Percentiles rank a stretch among this genome's conserved stretches.
These are phyloP conservation scores for Mechanitis messenoides DNA, from an alignment of 2,888 invertebrate species.

Conservation along the genomic window DNA sequence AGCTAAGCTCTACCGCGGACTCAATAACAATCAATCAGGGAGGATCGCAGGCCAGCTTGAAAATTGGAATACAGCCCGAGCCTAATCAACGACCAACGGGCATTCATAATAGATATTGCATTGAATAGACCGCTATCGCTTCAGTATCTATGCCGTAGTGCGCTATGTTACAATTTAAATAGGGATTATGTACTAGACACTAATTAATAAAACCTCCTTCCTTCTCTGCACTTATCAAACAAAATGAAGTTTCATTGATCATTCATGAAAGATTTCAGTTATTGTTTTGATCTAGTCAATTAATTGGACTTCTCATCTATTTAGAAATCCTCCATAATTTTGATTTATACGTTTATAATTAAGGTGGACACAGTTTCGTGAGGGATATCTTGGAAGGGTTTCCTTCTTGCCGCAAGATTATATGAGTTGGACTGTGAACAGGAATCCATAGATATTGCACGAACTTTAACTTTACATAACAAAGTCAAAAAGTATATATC, in stretches of 20 bases:
- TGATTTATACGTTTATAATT: slow-evolving; percentile 68
- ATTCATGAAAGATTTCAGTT: background rate
- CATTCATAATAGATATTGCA: slow-evolving; percentile 65
- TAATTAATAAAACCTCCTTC: slow-evolving; percentile 4
- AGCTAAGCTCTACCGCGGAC: slow-evolving; percentile 9
- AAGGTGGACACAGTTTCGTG: slow-evolving; percentile 47
- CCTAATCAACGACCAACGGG: slow-evolving; percentile 58
- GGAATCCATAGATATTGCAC: slow-evolving; percentile 27
- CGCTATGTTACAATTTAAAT: slow-evolving; percentile 25
- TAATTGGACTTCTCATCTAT: slow-evolving; percentile 15
- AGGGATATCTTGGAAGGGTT: slow-evolving; percentile 53
- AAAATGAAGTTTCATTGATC: background rate
- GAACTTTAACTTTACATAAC: slow-evolving; percentile 16
- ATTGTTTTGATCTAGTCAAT: background rate
- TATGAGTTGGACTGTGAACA: slow-evolving; percentile 39
- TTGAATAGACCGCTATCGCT: slow-evolving; percentile 59
- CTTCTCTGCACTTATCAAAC: background rate
- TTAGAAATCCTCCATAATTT: slow-evolving; percentile 42
- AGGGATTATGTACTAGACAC: slow-evolving; percentile 7
- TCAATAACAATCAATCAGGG: slow-evolving; percentile 65
- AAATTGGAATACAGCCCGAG: slow-evolving; percentile 61
- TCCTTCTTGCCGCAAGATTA: slow-evolving; percentile 54
- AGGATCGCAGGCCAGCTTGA: slow-evolving; percentile 52
- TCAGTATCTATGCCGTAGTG: slow-evolving; percentile 49
- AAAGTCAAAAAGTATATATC: slow-evolving; percentile 8